phyloP scores from a whole-genome alignment of 2,888 invertebrate genomes.

The Drosophila colorata region DNA sequence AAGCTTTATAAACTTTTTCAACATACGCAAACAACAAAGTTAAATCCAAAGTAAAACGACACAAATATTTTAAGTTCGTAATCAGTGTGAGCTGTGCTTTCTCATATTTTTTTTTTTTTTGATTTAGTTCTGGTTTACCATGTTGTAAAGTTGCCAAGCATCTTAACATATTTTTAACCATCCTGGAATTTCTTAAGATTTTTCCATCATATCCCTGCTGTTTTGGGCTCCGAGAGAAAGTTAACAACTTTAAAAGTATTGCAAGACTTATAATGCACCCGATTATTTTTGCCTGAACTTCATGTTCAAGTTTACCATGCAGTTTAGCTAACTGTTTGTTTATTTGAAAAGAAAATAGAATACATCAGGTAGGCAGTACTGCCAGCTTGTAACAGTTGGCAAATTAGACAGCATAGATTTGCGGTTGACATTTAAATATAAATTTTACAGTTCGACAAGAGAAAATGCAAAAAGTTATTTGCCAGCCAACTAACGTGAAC shows the following conservation, averaged over 20 bases:
- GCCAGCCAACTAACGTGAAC: neutral
- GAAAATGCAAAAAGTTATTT: neutral
- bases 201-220: neutral
- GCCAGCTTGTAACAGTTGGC: neutral
- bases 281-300: too few relatives aligned
- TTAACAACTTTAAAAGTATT: too few relatives aligned
- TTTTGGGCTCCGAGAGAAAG: too few relatives aligned
- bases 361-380: neutral
- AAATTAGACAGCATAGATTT: neutral
- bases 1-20: too few relatives aligned
- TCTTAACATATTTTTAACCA: neutral
- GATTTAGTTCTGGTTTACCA: neutral
- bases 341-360: neutral
- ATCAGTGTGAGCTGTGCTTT: neutral
- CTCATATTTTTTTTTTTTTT: neutral
- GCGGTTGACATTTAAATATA: neutral
- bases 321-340: neutral
- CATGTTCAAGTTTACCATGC: neutral
- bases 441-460: too few relatives aligned
- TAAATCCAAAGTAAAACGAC: too few relatives aligned
- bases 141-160: neutral
- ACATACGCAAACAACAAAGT: too few relatives aligned
- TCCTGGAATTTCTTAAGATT: neutral
- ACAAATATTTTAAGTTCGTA: neutral
- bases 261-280: too few relatives aligned